A percentile compares a stretch with the other conserved stretches of the same genome.
phyloP scores from a whole-genome alignment of 1,140 invertebrate species.

The Telenomus remus region DNA sequence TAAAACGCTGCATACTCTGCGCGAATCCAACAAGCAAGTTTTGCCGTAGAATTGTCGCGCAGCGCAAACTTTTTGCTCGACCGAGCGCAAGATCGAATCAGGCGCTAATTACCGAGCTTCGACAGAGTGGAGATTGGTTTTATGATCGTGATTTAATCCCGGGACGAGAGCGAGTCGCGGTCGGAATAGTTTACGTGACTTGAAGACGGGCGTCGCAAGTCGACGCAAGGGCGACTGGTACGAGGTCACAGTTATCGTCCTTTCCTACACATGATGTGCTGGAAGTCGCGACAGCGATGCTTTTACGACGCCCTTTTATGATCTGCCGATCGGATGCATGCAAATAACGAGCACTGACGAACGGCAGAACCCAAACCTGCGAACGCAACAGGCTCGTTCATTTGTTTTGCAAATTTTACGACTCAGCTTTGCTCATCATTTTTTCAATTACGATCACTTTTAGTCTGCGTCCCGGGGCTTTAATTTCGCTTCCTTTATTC shows the following conservation, averaged over 20 bases:
- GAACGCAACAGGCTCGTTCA: slow-evolving; percentile 43
- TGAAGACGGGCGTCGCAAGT: slow-evolving; percentile 22
- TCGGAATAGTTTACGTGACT: slow-evolving; percentile 53
- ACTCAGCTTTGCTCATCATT: slow-evolving; percentile 2
- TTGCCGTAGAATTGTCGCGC: slow-evolving; percentile 55
- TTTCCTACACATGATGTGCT: slow-evolving; percentile 1
- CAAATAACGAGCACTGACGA: slow-evolving; percentile 33
- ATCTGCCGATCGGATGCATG: slow-evolving; percentile 59
- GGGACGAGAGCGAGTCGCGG: slow-evolving; percentile 30
- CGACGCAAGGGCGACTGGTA: background rate
- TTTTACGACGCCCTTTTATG: slow-evolving; percentile 66
- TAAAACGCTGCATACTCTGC: slow-evolving; percentile 43
- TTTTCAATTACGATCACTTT: slow-evolving; percentile 8
- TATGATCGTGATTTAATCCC: slow-evolving; percentile 51
- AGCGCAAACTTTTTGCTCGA: slow-evolving; percentile 56
- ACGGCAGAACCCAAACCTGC: slow-evolving; percentile 15
- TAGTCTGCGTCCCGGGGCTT: background rate
- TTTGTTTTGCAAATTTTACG: slow-evolving; percentile 48
- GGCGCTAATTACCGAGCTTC: slow-evolving; percentile 59
- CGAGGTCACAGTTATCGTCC: slow-evolving; percentile 17
- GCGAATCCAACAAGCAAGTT: slow-evolving; percentile 58
- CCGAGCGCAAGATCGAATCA: slow-evolving; percentile 60
- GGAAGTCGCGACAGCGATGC: slow-evolving; percentile 48
- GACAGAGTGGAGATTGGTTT: slow-evolving; percentile 52
- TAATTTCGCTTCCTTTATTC: background rate